A percentile compares a stretch with the other conserved stretches of the same genome.
phyloP scores from a whole-genome alignment of 2,797 vertebrate species.

The Silurus lanzhouensis region DNA sequence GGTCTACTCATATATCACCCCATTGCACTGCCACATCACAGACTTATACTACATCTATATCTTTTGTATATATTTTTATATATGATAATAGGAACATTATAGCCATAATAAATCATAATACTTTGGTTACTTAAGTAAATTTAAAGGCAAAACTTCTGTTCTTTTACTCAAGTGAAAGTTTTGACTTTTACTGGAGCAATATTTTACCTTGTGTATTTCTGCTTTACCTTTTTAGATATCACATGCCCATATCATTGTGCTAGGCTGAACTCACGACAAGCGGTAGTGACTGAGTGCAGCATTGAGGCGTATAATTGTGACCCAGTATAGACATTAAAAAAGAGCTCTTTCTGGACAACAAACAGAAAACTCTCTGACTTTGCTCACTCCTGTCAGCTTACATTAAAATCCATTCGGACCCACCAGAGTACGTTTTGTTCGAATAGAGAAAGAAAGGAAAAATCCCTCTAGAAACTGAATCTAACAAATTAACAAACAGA shows the following conservation, averaged over 20 bases:
- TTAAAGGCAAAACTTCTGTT: too few species aligned
- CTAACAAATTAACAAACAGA: constrained; percentile 38
- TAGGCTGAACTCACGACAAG: background rate
- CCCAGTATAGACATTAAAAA: constrained; percentile 51
- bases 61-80: too few species aligned
- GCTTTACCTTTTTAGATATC: background rate
- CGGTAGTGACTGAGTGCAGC: constrained; percentile 16
- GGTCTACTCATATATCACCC: too few species aligned
- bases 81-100: too few species aligned
- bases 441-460: constrained; percentile 3
- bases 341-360: constrained; percentile 65
- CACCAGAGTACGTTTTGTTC: background rate
- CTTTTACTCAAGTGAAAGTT: too few species aligned
- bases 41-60: too few species aligned
- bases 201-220: too few species aligned
- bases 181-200: too few species aligned
- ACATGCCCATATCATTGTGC: background rate
- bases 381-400: constrained; percentile 74
- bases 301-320: constrained; percentile 26
- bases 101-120: too few species aligned
- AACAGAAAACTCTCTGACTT: constrained; percentile 72
- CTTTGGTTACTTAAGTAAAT: too few species aligned
- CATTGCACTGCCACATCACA: too few species aligned
- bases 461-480: constrained; percentile 17
- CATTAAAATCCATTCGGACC: constrained; percentile 60